Percentiles rank a stretch among this genome's conserved stretches.
phyloP scores from a whole-genome alignment of 2,888 invertebrate species.

The Andricus curvator region DNA sequence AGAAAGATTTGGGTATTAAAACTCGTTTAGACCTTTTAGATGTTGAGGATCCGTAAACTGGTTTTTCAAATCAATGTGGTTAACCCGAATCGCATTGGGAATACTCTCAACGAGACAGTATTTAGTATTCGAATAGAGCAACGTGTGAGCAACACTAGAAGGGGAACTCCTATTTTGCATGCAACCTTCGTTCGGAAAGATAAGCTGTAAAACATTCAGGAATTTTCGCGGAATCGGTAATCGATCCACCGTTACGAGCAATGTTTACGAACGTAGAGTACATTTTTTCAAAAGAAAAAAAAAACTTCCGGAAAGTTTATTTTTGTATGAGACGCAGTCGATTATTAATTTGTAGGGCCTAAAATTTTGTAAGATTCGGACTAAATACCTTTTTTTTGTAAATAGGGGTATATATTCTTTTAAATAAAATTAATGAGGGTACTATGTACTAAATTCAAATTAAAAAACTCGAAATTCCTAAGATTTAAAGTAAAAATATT shows the following conservation, averaged over 20 bases:
- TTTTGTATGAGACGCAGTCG: not conserved
- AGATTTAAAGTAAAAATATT: too few relatives aligned
- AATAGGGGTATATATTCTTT: too few relatives aligned
- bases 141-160: constrained; percentile 41
- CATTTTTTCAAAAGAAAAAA: not conserved
- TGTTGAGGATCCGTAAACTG: not conserved
- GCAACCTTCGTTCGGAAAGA: constrained; percentile 40
- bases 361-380: too few relatives aligned
- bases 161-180: constrained; percentile 51
- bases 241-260: constrained; percentile 35
- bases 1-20: not conserved
- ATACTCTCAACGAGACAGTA: constrained; percentile 5
- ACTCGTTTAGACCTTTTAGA: not conserved
- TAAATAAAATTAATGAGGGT: too few relatives aligned
- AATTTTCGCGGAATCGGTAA: constrained; percentile 46
- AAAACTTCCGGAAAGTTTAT: constrained; percentile 30
- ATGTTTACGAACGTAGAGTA: constrained; percentile 17
- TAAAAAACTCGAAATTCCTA: too few relatives aligned
- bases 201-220: constrained; percentile 45
- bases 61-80: constrained; percentile 9
- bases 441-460: too few relatives aligned
- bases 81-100: constrained; percentile 1
- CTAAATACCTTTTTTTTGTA: too few relatives aligned
- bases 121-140: constrained; percentile 50
- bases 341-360: too few relatives aligned